Evolutionary conservation across 1,140 invertebrate genomes (phyloP), one percentile per base, ranked within the genome.

Genomic region (Sarcophaga bullata): DNA sequence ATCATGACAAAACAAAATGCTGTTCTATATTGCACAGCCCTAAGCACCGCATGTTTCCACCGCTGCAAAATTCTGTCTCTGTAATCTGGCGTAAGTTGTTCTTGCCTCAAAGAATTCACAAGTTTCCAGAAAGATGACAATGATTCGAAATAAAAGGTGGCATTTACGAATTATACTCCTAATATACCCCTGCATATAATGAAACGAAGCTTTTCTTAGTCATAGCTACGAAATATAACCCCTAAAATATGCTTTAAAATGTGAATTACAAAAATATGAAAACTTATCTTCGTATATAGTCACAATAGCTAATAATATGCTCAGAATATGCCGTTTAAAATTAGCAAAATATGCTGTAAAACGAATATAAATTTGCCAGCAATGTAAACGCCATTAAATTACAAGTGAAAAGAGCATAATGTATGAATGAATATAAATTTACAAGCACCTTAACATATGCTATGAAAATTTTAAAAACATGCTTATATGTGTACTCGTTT

Each of bases 171-270:
- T n/a, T n/a, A n/a, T n/a, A n/a, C n/a, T n/a, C n/a, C n/a, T n/a
- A n/a, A n/a, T n/a, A n/a, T n/a, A n/a, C n/a, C n/a, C n/a, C n/a
- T n/a, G n/a, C n/a, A n/a, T n/a, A n/a, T n/a, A n/a, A n/a, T n/a
- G n/a, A n/a, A n/a, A n/a, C n/a, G n/a, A n/a, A n/a, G n/a, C n/a
- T n/a, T n/a, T n/a, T n/a, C n/a, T n/a, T n/a, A n/a, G n/a, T n/a
- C n/a, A n/a, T n/a, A n/a, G n/a, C n/a, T n/a, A n/a, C n/a, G n/a
- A n/a, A n/a, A n/a, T n/a, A n/a, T 15, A 58, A 58, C 54, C 15
- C 54, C 13, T 58, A 58, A 58, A 58, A 58, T 58, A 58, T 58
- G 54, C 54, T 58, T 58, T 58, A 58, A 58, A 58, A 58, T n/a
- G 15, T 58, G 13, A 58, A 58, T 58, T 58, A 58, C n/a, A 15